Evolutionary conservation across 1,140 invertebrate species (phyloP).

Genomic region (Plectrocnemia conspersa): DNA sequence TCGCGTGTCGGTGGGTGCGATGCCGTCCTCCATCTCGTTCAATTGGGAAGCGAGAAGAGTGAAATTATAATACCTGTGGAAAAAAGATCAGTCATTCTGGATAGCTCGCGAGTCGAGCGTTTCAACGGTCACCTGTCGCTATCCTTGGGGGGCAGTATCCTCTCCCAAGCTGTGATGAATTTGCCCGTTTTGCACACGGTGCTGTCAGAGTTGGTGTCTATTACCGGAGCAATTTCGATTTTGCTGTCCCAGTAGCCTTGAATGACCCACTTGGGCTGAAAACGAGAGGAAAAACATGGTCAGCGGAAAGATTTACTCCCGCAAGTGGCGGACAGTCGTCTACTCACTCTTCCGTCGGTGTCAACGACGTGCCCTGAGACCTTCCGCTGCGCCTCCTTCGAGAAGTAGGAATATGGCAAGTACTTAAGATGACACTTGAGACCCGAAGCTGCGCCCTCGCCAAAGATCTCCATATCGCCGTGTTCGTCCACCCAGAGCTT

Average conservation of each 20-base stretch:
- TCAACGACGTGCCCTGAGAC: slow-evolving; percentile 75
- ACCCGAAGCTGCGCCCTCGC: slow-evolving; percentile 67
- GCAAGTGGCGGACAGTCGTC: neutral
- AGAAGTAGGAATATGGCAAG: slow-evolving; percentile 97
- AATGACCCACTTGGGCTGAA: slow-evolving; percentile 63
- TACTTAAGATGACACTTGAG: slow-evolving; percentile 95
- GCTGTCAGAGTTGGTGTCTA: slow-evolving; percentile 71
- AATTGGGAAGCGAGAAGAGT: slow-evolving; percentile 92
- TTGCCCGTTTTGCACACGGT: slow-evolving; percentile 88
- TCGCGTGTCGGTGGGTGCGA: slow-evolving; percentile 95
- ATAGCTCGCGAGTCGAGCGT: neutral
- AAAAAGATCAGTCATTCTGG: slow-evolving; percentile 32
- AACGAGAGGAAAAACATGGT: slow-evolving; percentile 6
- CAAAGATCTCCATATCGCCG: slow-evolving; percentile 95
- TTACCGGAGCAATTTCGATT: slow-evolving; percentile 90
- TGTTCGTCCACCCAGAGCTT: slow-evolving; percentile 99
- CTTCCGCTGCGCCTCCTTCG: slow-evolving; percentile 86
- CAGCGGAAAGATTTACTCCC: neutral
- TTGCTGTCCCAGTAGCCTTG: slow-evolving; percentile 94
- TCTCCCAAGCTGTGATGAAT: slow-evolving; percentile 80
- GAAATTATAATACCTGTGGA: slow-evolving; percentile 93
- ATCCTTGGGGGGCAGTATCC: slow-evolving; percentile 68
- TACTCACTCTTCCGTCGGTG: slow-evolving; percentile 56
- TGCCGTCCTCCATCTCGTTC: slow-evolving; percentile 88
- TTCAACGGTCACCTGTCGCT: slow-evolving; percentile 46